These are phyloP conservation scores for Coilia nasus DNA, from an alignment of 2,797 vertebrate genomes.

Conservation along the genomic window DNA sequence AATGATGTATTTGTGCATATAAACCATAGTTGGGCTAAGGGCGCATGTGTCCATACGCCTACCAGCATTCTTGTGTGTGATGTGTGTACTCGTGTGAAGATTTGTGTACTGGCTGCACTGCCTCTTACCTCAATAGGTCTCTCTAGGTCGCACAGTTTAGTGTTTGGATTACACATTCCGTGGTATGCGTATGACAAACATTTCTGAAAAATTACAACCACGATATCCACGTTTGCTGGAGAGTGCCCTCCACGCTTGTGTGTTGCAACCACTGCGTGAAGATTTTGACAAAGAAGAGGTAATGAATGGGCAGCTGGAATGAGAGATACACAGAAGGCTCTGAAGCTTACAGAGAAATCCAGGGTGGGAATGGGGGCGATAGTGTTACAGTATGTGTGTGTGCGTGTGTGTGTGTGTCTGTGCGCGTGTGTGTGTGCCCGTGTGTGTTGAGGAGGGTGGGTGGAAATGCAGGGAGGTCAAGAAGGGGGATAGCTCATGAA, in stretches of 20 bases:
- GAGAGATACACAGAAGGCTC: neutral
- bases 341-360: neutral
- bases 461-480: too few relatives aligned
- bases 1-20: neutral
- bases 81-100: neutral
- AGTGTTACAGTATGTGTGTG: neutral
- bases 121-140: neutral
- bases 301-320: neutral
- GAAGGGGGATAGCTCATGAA: too few relatives aligned
- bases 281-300: neutral
- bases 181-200: neutral
- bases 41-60: neutral
- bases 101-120: neutral
- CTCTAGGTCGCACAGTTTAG: neutral
- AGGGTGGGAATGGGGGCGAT: neutral
- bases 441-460: neutral
- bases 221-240: neutral
- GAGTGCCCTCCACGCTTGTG: neutral
- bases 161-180: neutral
- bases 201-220: neutral
- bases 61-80: neutral
- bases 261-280: neutral
- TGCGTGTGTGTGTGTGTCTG: neutral
- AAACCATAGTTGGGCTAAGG: neutral
- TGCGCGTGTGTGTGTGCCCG: neutral